These are phyloP conservation scores for Sebastes vulpes DNA, from an alignment of 2,797 vertebrate species.

Conservation along the genomic window DNA sequence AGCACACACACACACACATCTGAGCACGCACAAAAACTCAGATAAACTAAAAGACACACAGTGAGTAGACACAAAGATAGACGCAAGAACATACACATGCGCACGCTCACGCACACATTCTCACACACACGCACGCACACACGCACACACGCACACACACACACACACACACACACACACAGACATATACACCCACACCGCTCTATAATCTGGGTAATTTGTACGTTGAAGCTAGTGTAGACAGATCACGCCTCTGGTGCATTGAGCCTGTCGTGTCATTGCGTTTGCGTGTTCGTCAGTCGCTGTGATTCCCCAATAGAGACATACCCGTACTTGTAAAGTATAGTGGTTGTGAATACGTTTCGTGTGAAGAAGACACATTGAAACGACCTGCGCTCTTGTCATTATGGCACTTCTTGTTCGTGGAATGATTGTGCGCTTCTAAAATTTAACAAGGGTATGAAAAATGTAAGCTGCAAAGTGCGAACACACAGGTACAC, in stretches of 20 bases:
- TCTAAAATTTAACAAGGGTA: slow-evolving; percentile 41
- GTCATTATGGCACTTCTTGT: slow-evolving; percentile 21
- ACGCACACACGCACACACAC: slow-evolving; percentile 13
- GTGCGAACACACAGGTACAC: not conserved
- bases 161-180: slow-evolving; percentile 10
- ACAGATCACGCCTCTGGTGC: slow-evolving; percentile 76
- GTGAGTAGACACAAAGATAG: slow-evolving; percentile 30
- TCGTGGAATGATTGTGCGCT: slow-evolving; percentile 8
- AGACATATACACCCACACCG: slow-evolving; percentile 47
- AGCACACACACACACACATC: not conserved
- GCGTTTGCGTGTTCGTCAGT: slow-evolving; percentile 42
- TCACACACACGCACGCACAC: not conserved
- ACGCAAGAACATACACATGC: slow-evolving; percentile 13
- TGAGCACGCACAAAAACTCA: not conserved
- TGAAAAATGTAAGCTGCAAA: slow-evolving; percentile 45
- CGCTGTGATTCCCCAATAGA: slow-evolving; percentile 61
- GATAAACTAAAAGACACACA: slow-evolving; percentile 31
- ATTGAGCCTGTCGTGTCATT: slow-evolving; percentile 54
- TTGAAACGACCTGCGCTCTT: slow-evolving; percentile 1
- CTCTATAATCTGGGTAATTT: slow-evolving; percentile 86
- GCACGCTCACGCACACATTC: not conserved
- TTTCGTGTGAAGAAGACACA: slow-evolving; percentile 37
- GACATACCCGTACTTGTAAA: slow-evolving; percentile 47
- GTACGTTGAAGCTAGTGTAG: slow-evolving; percentile 77
- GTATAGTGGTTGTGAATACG: slow-evolving; percentile 28